Conservation (phyloP, 2,113 vertebrate species). For the Nasalis larvatus region DNA sequence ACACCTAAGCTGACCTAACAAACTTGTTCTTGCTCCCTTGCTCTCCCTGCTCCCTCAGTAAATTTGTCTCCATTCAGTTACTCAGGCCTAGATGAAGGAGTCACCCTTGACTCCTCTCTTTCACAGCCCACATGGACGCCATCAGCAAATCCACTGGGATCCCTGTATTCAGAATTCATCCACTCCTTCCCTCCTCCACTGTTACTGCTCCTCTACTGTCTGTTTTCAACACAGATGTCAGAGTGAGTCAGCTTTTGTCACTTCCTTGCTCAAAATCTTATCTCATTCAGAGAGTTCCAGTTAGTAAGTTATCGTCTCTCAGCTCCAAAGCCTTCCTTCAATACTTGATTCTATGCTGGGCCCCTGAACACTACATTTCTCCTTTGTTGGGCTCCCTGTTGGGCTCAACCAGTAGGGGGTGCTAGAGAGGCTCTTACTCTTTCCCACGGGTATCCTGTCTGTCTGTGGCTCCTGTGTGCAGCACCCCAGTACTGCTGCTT, state of each 20-base stretch:
- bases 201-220: not conserved
- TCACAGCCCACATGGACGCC: not conserved
- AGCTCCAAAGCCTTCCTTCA: not conserved
- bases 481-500: not conserved
- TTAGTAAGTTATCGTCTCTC: not conserved
- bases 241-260: slow-evolving; percentile 5
- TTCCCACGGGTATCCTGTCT: not conserved
- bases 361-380: not conserved
- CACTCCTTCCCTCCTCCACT: not conserved
- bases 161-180: not conserved
- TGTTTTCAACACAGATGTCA: not conserved
- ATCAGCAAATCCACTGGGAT: not conserved
- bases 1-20: not conserved
- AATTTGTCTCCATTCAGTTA: not conserved
- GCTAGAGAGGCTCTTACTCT: not conserved
- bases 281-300: not conserved
- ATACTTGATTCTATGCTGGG: not conserved
- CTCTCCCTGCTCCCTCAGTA: not conserved
- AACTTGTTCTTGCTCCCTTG: not conserved
- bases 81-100: not conserved
- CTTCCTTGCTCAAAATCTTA: not conserved
- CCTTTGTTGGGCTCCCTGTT: not conserved
- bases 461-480: rapidly evolving
- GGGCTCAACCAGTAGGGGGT: not conserved
- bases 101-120: not conserved